These are phyloP conservation scores for Macrobrachium nipponense DNA, from an alignment of 1,140 invertebrate genomes.

Conservation along the genomic window DNA sequence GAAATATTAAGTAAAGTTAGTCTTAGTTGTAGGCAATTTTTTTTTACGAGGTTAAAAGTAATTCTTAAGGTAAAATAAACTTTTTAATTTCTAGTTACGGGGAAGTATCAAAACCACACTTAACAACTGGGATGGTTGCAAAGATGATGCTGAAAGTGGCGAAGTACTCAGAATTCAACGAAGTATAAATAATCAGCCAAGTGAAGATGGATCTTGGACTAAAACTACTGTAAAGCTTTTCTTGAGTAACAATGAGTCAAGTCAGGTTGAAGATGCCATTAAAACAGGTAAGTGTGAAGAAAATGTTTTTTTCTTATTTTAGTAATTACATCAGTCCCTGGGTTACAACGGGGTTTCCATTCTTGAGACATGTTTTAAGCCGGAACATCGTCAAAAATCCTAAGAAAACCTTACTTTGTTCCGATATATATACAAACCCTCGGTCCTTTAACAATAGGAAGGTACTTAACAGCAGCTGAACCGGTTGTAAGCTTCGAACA, in stretches of 20 bases:
- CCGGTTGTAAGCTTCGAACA: too few relatives aligned
- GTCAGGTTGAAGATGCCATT: conserved; percentile 49
- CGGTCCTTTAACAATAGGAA: too few relatives aligned
- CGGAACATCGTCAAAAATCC: too few relatives aligned
- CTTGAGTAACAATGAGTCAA: conserved; percentile 43
- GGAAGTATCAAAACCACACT: conserved; percentile 53
- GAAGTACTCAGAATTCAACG: conserved; percentile 39
- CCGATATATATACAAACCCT: too few relatives aligned
- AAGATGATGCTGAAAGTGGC: conserved; percentile 6
- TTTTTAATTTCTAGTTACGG: conserved; percentile 38
- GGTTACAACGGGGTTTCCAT: too few relatives aligned
- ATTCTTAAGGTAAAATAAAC: not conserved
- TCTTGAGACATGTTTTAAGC: too few relatives aligned
- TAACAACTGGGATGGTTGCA: conserved; percentile 35
- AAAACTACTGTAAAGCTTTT: conserved; percentile 53
- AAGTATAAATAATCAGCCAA: not conserved
- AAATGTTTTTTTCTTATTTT: too few relatives aligned
- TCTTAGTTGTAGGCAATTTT: not conserved
- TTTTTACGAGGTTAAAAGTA: not conserved
- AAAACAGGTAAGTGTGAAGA: conserved; percentile 37
- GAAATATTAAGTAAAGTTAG: too few relatives aligned
- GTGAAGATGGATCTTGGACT: conserved; percentile 20
- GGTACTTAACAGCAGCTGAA: too few relatives aligned
- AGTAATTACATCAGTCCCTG: too few relatives aligned
- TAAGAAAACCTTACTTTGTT: too few relatives aligned